Base-by-base conservation (phyloP, 2,888 invertebrate species). In the Drosophila eohydei region DNA sequence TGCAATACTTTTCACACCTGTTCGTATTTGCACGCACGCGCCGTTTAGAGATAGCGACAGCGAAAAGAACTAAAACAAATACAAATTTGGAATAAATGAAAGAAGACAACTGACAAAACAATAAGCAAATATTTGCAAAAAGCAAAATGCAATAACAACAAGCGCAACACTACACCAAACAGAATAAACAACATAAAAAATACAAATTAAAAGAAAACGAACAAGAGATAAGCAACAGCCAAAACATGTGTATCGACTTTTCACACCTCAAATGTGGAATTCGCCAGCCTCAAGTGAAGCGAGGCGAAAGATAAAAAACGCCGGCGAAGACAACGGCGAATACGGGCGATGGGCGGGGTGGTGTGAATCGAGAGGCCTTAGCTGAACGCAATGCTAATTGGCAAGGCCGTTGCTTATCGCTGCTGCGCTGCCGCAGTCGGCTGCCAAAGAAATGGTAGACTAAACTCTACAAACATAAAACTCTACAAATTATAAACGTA, bases 381-480 rank as follows among this genome's bases (percentile, higher is more conserved):
- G 52, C 52, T 46, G 52, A 52, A 58, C 70, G 78, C 76, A 74
- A 64, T 81, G 83, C 82, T 87, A 80, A 84, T 87, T 87, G 69
- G 76, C 85, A 84, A 84, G 83, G 83, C 61, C 83, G 88, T 87
- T 80, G 74, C 71, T 78, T 83, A 83, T 83, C 86, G 78, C 66
- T 26, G 52, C 43, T 41, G 55, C 57, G 38, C 54, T 36, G 38
- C 28, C 52, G 52, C 38, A 4, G 38, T 52, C 34, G 46, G 9
- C 50, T 43, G 61, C 34, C 34, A 46, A 54, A 60, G 73, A 77
- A 77, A 69, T 57, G 64, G 57, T 54, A 34, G 69, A 71, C 46
- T 73, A 71, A 85, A 86, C 76, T 61, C 58, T n/a, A 52, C 36
- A 38, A 43, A 56, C 30, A 28, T 43, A 7, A 50, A 34, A 50